These are phyloP conservation scores for Drosophila nr. fundita DNA, from an alignment of 2,888 invertebrate species.

Conservation along the genomic window DNA sequence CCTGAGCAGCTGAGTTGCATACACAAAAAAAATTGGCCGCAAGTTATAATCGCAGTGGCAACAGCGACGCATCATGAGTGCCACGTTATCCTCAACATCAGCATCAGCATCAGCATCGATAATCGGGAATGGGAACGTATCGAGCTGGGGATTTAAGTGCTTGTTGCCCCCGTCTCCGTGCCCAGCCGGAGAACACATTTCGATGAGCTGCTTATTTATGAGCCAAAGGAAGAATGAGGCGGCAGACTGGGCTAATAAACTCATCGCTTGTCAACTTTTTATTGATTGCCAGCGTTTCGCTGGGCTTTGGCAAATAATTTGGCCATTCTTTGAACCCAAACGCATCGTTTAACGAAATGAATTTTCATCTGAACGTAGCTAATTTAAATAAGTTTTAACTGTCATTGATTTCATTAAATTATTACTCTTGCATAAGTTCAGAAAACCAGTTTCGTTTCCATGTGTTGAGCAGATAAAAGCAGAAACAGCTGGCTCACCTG, in stretches of 20 bases:
- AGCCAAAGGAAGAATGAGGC: constrained; percentile 21
- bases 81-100: constrained; percentile 40
- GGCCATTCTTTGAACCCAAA: not conserved
- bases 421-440: not conserved
- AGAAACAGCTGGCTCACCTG: constrained; percentile 6
- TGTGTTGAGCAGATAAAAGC: not conserved
- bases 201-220: constrained; percentile 59
- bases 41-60: constrained; percentile 48
- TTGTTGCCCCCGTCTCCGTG: constrained; percentile 23
- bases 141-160: constrained; percentile 62
- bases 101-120: constrained; percentile 53
- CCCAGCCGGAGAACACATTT: constrained; percentile 2
- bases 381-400: not conserved
- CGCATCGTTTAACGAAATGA: not conserved
- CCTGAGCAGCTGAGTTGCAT: constrained; percentile 50
- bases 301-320: not conserved
- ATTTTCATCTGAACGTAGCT: not conserved
- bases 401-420: not conserved
- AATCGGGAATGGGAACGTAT: constrained; percentile 28
- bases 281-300: constrained; percentile 54
- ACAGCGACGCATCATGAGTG: constrained; percentile 40
- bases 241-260: constrained; percentile 64
- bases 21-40: constrained; percentile 55
- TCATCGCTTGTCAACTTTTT: constrained; percentile 56
- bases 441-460: not conserved